Evolutionary conservation across 2,113 vertebrate species (phyloP).

Genomic region (Dicerorhinus sumatrensis): DNA sequence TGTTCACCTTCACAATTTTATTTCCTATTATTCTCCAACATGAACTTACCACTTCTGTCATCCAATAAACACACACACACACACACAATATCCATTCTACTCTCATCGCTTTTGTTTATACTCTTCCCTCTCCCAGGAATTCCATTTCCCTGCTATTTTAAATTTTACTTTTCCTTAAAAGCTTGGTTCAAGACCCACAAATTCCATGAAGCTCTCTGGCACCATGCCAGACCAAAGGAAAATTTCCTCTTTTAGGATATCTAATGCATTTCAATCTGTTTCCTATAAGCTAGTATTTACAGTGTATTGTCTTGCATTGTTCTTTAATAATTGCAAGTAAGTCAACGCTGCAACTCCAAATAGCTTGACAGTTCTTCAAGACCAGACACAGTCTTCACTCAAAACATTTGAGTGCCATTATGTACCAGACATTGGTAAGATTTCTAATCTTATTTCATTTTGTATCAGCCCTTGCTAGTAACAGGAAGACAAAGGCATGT

Average conservation of each 20-base stretch:
- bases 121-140: slow-evolving; percentile 1
- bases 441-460: slow-evolving; percentile 46
- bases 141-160: slow-evolving; percentile 50
- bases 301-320: neutral
- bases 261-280: slow-evolving; percentile 34
- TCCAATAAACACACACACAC: neutral
- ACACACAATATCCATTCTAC: neutral
- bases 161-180: slow-evolving; percentile 61
- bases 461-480: neutral
- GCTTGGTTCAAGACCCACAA: slow-evolving; percentile 23
- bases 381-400: neutral
- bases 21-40: slow-evolving; percentile 45
- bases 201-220: slow-evolving; percentile 32
- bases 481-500: neutral
- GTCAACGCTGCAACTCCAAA: slow-evolving; percentile 2
- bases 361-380: neutral
- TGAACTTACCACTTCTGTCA: neutral
- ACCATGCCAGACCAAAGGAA: slow-evolving; percentile 33
- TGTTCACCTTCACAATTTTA: slow-evolving; percentile 15
- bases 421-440: neutral
- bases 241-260: slow-evolving; percentile 14
- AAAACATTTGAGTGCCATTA: neutral
- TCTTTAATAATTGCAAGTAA: slow-evolving; percentile 58
- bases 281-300: slow-evolving; percentile 8
- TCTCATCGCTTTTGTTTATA: slow-evolving; percentile 45